Percentiles rank a stretch among this genome's conserved stretches.
phyloP scores from a whole-genome alignment of 2,888 invertebrate genomes.

The Ormyrus thymus region DNA sequence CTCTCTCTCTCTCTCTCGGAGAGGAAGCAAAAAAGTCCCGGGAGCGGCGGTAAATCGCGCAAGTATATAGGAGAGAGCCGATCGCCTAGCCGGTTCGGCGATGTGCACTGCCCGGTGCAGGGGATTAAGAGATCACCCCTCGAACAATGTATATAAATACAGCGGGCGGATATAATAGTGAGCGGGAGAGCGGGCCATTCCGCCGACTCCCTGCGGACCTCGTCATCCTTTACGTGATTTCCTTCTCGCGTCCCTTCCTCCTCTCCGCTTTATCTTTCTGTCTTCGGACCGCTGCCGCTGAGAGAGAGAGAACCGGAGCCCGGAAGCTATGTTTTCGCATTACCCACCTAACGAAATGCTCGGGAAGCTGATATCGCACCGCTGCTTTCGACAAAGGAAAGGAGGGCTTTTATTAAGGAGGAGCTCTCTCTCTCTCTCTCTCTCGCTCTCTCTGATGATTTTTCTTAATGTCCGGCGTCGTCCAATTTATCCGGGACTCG shows the following conservation, averaged over 20 bases:
- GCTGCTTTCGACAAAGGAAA: background rate
- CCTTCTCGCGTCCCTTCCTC: background rate
- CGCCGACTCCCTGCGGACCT: conserved; percentile 43
- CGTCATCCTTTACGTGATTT: conserved; percentile 54
- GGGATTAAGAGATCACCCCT: conserved; percentile 45
- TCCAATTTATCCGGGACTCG: background rate
- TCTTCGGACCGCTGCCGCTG: background rate
- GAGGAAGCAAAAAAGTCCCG: background rate
- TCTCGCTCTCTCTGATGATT: conserved; percentile 9
- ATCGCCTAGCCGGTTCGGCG: background rate
- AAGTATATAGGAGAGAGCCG: background rate
- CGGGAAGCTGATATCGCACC: conserved; percentile 5
- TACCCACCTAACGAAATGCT: conserved; percentile 46
- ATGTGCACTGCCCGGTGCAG: conserved; percentile 42
- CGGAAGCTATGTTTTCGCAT: conserved; percentile 59
- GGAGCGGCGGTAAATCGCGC: conserved; percentile 21
- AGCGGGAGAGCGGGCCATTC: background rate
- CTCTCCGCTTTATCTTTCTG: background rate
- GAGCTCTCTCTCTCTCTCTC: background rate
- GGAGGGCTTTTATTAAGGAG: background rate
- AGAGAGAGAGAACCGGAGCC: background rate
- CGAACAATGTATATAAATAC: conserved; percentile 38
- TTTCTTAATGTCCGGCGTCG: background rate
- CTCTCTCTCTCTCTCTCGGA: background rate
- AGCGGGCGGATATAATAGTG: conserved; percentile 15